Conservation (phyloP, 2,113 vertebrate species). For the Ariopsis seemanni region DNA sequence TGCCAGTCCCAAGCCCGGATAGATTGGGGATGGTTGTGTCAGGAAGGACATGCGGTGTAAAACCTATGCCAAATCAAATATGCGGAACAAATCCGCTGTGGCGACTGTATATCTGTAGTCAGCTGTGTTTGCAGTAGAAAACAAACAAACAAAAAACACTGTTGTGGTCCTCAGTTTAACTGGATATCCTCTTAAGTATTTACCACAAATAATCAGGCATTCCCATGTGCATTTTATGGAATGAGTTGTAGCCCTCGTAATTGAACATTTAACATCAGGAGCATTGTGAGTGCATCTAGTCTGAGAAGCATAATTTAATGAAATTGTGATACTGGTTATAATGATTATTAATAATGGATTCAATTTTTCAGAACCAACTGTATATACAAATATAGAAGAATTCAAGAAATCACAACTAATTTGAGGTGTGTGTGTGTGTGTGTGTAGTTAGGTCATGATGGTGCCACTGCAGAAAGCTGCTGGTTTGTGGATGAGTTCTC, state of each 20-base stretch:
- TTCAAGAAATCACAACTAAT: not conserved
- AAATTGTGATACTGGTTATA: not conserved
- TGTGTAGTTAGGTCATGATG: conserved; percentile 89
- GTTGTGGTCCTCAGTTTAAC: too few relatives aligned
- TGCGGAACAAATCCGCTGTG: too few relatives aligned
- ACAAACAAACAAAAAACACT: too few relatives aligned
- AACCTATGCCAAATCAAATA: too few relatives aligned
- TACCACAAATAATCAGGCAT: too few relatives aligned
- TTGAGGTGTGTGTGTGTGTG: conserved; percentile 6
- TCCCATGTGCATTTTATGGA: not conserved
- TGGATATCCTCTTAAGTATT: too few relatives aligned
- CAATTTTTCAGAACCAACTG: not conserved
- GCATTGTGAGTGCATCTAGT: not conserved
- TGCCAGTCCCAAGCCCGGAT: too few relatives aligned
- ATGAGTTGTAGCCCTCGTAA: not conserved
- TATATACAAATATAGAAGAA: not conserved
- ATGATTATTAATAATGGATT: not conserved
- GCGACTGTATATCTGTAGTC: too few relatives aligned
- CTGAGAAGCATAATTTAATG: not conserved
- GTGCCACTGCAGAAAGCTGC: conserved; percentile 93
- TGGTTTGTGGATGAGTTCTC: conserved; percentile 91
- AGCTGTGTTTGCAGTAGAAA: too few relatives aligned
- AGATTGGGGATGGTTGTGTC: too few relatives aligned
- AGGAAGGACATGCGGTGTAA: too few relatives aligned
- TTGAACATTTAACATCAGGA: not conserved